phyloP scores from a whole-genome alignment of 2,797 vertebrate genomes.

The Craterocephalus amniculus region DNA sequence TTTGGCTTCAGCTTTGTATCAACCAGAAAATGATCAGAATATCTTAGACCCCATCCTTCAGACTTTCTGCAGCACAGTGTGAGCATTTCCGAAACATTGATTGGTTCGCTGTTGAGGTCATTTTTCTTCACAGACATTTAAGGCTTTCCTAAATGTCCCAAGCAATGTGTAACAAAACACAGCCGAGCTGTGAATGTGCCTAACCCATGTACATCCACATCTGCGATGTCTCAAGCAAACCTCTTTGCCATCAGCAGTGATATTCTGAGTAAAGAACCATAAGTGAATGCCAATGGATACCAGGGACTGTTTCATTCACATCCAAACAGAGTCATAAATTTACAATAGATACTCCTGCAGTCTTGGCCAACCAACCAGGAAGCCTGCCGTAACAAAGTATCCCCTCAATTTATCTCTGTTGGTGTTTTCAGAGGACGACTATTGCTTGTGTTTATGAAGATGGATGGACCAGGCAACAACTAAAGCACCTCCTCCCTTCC shows the following conservation, averaged over 20 bases:
- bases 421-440: constrained; percentile 70
- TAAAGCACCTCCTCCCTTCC: constrained; percentile 36
- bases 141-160: background rate
- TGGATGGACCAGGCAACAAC: constrained; percentile 67
- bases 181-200: constrained; percentile 5
- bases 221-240: constrained; percentile 4
- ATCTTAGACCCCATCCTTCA: background rate
- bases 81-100: constrained; percentile 3
- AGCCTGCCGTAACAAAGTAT: constrained; percentile 59
- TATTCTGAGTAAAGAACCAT: constrained; percentile 34
- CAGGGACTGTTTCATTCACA: constrained; percentile 37
- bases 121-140: background rate
- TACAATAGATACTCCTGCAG: constrained; percentile 50
- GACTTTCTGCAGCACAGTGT: background rate
- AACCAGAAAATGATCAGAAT: constrained; percentile 3
- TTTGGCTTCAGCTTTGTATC: constrained; percentile 4
- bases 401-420: constrained; percentile 66
- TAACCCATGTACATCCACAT: background rate
- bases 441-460: constrained; percentile 76
- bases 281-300: constrained; percentile 43
- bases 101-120: background rate
- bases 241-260: constrained; percentile 7
- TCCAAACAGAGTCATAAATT: constrained; percentile 55
- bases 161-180: constrained; percentile 1
- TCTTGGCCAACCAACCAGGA: constrained; percentile 59